Conservation (phyloP, 2,888 invertebrate species). For the Dyspetes luteomarginatus region DNA sequence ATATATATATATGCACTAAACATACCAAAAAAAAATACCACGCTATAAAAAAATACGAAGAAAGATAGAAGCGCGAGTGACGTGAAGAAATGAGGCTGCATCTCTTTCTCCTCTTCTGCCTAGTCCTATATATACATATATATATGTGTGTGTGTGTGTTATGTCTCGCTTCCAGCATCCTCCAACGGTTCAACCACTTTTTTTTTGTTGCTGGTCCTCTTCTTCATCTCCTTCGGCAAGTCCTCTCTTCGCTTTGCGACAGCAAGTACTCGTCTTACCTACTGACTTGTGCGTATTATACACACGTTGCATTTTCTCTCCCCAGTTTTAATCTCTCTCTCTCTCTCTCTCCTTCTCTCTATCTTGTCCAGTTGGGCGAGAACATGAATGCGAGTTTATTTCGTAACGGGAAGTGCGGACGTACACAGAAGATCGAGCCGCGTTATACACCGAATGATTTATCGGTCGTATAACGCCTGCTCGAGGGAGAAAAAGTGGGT, state of each 20-base stretch:
- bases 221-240: constrained; percentile 9
- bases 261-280: constrained; percentile 31
- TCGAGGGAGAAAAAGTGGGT: constrained; percentile 67
- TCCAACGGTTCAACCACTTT: constrained; percentile 62
- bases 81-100: constrained; percentile 39
- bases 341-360: constrained; percentile 28
- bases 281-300: constrained; percentile 3
- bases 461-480: constrained; percentile 72
- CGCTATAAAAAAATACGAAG: constrained; percentile 1
- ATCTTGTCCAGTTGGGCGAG: constrained; percentile 26
- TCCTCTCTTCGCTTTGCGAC: constrained; percentile 19
- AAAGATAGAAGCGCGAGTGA: constrained; percentile 25
- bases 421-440: constrained; percentile 62
- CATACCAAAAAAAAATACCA: constrained; percentile 12
- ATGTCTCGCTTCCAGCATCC: constrained; percentile 29
- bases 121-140: constrained; percentile 7
- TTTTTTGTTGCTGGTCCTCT: constrained; percentile 35
- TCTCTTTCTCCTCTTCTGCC: constrained; percentile 18
- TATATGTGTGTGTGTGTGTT: neutral
- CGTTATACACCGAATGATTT: constrained; percentile 71
- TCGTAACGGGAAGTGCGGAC: constrained; percentile 76
- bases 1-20: constrained; percentile 3
- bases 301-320: constrained; percentile 31
- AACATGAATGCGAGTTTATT: constrained; percentile 49
- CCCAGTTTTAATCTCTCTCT: constrained; percentile 21